Evolutionary conservation across 2,113 vertebrate species (phyloP).

Genomic region (Pyrgilauda ruficollis): DNA sequence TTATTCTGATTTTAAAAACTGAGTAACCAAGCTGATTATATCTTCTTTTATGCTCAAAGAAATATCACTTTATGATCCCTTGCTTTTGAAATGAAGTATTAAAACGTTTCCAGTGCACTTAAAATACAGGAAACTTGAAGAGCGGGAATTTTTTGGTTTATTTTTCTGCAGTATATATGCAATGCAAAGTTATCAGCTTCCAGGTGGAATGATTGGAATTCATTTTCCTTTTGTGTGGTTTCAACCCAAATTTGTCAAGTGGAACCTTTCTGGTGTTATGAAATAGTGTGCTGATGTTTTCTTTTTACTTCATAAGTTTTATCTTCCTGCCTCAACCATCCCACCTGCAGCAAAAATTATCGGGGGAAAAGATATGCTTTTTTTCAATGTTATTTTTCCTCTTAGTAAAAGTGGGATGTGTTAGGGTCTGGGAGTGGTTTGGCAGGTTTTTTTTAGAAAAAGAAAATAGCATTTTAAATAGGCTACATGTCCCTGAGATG

Average conservation of each 20-base stretch:
- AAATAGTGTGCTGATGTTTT: neutral
- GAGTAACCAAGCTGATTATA: neutral
- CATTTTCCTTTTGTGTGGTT: neutral
- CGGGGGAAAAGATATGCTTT: accelerated
- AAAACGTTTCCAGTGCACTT: neutral
- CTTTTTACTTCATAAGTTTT: neutral
- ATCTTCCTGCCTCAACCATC: neutral
- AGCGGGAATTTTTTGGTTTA: accelerated
- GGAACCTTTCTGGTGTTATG: neutral
- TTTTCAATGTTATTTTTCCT: neutral
- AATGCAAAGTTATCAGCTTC: neutral
- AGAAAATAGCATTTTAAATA: neutral
- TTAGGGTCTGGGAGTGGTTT: accelerated
- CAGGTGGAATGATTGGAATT: neutral
- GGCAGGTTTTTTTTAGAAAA: neutral
- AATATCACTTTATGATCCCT: neutral
- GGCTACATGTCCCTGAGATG: neutral
- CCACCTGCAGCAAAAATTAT: neutral
- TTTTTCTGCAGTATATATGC: neutral
- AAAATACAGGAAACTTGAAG: neutral
- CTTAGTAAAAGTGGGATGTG: neutral
- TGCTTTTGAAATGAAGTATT: neutral
- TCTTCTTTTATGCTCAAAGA: neutral
- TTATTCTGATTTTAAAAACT: neutral
- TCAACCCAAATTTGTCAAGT: neutral